Percentiles rank a stretch among this genome's conserved stretches.
phyloP scores from a whole-genome alignment of 2,888 invertebrate genomes.

The Gandaritis pyraliata region DNA sequence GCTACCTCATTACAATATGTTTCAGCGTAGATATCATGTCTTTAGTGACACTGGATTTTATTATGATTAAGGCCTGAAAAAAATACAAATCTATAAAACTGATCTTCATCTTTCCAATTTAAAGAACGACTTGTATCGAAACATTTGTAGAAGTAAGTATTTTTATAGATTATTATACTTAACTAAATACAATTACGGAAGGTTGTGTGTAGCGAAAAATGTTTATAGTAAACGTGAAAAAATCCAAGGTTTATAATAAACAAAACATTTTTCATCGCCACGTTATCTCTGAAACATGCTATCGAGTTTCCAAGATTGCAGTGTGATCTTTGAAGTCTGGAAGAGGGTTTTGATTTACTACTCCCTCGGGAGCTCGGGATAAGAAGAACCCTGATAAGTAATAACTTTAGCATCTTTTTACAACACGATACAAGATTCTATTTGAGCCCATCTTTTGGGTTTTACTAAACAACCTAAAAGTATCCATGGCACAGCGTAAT shows the following conservation, averaged over 20 bases:
- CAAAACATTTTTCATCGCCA: constrained; percentile 46
- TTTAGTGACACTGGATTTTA: too few relatives aligned
- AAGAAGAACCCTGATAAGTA: constrained; percentile 58
- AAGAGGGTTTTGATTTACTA: constrained; percentile 68
- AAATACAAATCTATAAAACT: too few relatives aligned
- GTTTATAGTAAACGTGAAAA: not conserved
- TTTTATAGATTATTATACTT: too few relatives aligned
- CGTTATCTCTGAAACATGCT: constrained; percentile 57
- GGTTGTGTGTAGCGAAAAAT: not conserved
- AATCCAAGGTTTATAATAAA: constrained; percentile 37
- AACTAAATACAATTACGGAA: too few relatives aligned
- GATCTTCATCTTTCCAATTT: too few relatives aligned
- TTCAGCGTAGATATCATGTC: not conserved
- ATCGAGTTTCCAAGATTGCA: constrained; percentile 63
- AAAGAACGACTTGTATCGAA: too few relatives aligned
- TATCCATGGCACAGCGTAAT: too few relatives aligned
- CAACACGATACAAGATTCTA: constrained; percentile 42
- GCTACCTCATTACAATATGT: constrained; percentile 9
- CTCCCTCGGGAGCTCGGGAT: constrained; percentile 51
- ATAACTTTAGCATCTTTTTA: constrained; percentile 64
- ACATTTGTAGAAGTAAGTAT: too few relatives aligned
- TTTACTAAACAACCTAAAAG: too few relatives aligned
- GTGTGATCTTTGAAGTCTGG: constrained; percentile 68
- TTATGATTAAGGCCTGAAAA: too few relatives aligned
- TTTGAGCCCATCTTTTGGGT: too few relatives aligned